Base-by-base conservation (phyloP, 2,888 invertebrate genomes). In the Aphelenchoides bicaudatus region DNA sequence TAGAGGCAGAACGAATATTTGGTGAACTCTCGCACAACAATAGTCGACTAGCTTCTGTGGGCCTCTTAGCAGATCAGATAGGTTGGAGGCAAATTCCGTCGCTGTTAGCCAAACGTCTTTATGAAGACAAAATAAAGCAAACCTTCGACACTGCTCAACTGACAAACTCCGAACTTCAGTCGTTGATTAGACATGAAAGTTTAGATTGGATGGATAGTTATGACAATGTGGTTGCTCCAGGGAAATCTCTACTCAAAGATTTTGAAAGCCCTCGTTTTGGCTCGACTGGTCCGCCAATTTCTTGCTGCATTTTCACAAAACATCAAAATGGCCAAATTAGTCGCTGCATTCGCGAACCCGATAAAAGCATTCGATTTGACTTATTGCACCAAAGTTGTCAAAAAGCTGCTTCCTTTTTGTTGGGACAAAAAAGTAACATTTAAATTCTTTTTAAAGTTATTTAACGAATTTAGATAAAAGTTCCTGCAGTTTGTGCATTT, bases 121-220 rank as follows among this genome's bases (percentile, higher is more conserved):
- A 34, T 2, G 21, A 38, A 21, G 37, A 51, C 31, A 16, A 43
- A 2, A 21, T 39, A n/a, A 16, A 34, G 25, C 39, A 51, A 3
- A 28, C 52, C 13, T 51, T 51, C 39, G 52, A 51, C 25, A 30
- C 31, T 1, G 37, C 31, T 16, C 19, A 34, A 10, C 21, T 46
- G 19, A 38, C 16, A 23, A 28, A n/a, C 3, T 6, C 39, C 2
- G 30, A 51, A 16, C 21, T 51, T 19, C 19, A 31, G 3, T 21
- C 23, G 16, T 13, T 13, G 25, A 51, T 51, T 1, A 23, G 13
- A 10, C 38, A 31, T 27, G 21, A 51, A n/a, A 19, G 13, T n/a
- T n/a, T 34, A 21, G 52, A 51, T 21, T 51, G 38, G 34, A n/a
- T 51, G 10, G 52, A 51, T 51, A n/a, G n/a, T 13, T 51, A n/a